These are phyloP conservation scores for human (Homo sapiens) DNA, from an alignment of 2,113 vertebrate genomes.

Conservation along the genomic window GRCh38 chrX:131523501-131524000, in stretches of 20 bases:
- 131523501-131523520: neutral
- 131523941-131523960: neutral
- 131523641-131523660: neutral
- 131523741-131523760: conserved; percentile 38
- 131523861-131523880: neutral
- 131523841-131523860: neutral
- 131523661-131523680: neutral
- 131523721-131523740: neutral
- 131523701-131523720: neutral
- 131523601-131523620: neutral
- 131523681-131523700: conserved; percentile 45
- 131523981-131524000: neutral
- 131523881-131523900: conserved; percentile 48
- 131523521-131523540: conserved; percentile 13
- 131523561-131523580: neutral
- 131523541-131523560: neutral
- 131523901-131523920: neutral
- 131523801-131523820: neutral
- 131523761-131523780: conserved; percentile 11
- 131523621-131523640: neutral
- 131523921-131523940: conserved; percentile 35
- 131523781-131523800: neutral
- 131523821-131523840: neutral
- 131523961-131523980: conserved; percentile 19
- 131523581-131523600: conserved; percentile 2